These are phyloP conservation scores for Perodicticus potto DNA, from an alignment of 2,797 vertebrate species.

Conservation along the genomic window DNA sequence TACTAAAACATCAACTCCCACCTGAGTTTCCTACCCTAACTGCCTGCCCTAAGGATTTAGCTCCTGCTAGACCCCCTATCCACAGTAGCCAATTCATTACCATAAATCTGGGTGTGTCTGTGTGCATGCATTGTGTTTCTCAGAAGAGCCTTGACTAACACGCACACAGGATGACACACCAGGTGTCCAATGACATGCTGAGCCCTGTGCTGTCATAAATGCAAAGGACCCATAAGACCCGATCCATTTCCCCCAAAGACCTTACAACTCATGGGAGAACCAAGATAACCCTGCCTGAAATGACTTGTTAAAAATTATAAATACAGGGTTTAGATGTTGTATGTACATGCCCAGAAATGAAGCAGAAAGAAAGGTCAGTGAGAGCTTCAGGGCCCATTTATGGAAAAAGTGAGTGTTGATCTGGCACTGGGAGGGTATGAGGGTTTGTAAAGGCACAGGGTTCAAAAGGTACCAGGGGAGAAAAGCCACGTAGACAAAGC, in stretches of 20 bases:
- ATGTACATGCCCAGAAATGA: neutral
- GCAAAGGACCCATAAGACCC: neutral
- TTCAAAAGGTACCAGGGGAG: neutral
- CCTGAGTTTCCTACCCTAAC: neutral
- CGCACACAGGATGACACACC: neutral
- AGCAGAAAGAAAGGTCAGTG: neutral
- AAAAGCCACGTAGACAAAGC: neutral
- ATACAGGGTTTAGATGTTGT: neutral
- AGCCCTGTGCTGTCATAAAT: neutral
- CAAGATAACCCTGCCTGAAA: neutral
- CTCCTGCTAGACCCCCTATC: neutral
- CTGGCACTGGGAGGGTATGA: neutral
- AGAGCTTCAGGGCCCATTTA: neutral
- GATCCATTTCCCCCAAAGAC: neutral
- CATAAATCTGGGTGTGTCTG: neutral
- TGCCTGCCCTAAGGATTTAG: neutral
- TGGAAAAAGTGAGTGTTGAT: neutral
- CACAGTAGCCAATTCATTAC: neutral
- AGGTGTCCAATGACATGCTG: neutral
- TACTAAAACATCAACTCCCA: neutral
- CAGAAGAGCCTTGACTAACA: neutral
- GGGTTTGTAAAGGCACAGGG: neutral
- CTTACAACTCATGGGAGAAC: neutral
- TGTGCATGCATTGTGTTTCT: neutral
- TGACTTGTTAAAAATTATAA: neutral